Evolutionary conservation across 1,140 invertebrate species (phyloP).

Genomic region (Lethocerus indicus): DNA sequence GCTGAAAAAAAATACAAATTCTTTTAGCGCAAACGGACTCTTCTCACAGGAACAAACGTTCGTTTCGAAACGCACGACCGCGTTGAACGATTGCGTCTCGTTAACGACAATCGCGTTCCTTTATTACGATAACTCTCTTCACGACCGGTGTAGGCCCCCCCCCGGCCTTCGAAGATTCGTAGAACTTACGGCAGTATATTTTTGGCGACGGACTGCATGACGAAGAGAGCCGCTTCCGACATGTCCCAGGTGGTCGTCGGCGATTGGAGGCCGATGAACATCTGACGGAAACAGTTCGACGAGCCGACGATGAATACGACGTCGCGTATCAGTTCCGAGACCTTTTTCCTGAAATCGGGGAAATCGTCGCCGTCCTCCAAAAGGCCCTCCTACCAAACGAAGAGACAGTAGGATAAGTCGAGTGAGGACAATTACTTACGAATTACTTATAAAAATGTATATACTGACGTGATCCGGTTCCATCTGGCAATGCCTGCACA

Average conservation of each 20-base stretch:
- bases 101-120: too few relatives aligned
- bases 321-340: conserved; percentile 88
- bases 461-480: conserved; percentile 67
- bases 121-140: too few relatives aligned
- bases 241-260: conserved; percentile 67
- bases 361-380: conserved; percentile 75
- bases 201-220: conserved; percentile 91
- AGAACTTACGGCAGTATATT: conserved; percentile 83
- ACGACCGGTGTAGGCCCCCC: too few relatives aligned
- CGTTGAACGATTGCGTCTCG: too few relatives aligned
- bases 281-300: conserved; percentile 78
- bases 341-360: conserved; percentile 74
- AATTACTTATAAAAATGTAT: conserved; percentile 7
- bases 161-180: neutral
- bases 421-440: neutral
- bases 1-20: conserved; percentile 32
- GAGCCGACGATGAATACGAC: conserved; percentile 95
- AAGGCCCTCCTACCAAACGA: conserved; percentile 47
- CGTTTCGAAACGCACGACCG: neutral
- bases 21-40: too few relatives aligned
- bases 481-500: conserved; percentile 78
- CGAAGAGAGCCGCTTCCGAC: conserved; percentile 85
- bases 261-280: conserved; percentile 55
- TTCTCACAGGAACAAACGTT: conserved; percentile 1
- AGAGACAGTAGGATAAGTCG: neutral